Evolutionary conservation across 2,888 invertebrate species (phyloP), one percentile per base, ranked within the genome.

Genomic region (Sesia bembeciformis): DNA sequence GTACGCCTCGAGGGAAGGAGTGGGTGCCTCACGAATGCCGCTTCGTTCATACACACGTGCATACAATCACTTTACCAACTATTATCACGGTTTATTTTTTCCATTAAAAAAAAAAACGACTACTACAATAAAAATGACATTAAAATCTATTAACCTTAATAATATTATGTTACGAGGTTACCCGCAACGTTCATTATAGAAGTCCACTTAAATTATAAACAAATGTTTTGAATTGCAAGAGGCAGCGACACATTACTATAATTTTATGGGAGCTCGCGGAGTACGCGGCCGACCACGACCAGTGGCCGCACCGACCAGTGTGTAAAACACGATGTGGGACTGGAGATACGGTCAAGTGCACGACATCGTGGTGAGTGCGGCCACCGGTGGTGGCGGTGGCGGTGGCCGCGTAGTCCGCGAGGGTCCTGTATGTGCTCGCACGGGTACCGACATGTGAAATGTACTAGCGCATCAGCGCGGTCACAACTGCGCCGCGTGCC

Each of bases 51-150:
- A 67, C 82, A 74, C 74, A 63, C 80, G 75, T 62, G 68, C 84
- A 78, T 66, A 74, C 81, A 70, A 72, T 70, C 74, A 82, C 86
- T 84, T 89, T 87, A 76, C 76, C 72, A 85, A 81, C 90, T 90
- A 90, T 84, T 90, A 90, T 90, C 90, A 90, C 90, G 83, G 87
- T 86, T 87, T 79, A 65, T 71, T 80, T 79, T 66, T 74, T 84
- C 76, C 78, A 76, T 78, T 81, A 80, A 84, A 81, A 75, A 74
- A 81, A 78, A 75, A 74, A 81, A 78, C 50, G 5, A 79, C 78
- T 76, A 84, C 76, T 74, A 83, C 73, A 78, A 75, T 78, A 76
- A 75, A 78, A 79, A 80, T 78, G 76, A 76, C 76, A 78, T 78
- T 75, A 72, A 81, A 82, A 80, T 81, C 82, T 84, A 84, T 81